phyloP scores from a whole-genome alignment of 2,797 vertebrate species.

The Morus bassanus region DNA sequence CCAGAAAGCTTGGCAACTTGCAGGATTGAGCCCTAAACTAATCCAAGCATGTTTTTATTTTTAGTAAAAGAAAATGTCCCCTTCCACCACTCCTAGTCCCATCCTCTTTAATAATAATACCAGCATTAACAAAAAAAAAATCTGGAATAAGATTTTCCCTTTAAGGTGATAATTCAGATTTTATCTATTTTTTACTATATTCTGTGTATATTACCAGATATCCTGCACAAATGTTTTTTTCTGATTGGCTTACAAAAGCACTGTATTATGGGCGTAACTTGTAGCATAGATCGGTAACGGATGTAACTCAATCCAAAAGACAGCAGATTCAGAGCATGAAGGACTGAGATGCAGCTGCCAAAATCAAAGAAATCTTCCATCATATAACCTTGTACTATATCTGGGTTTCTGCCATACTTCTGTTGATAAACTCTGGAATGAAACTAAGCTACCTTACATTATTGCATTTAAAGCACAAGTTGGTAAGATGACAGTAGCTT shows the following conservation, averaged over 20 bases:
- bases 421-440: background rate
- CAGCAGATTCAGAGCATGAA: background rate
- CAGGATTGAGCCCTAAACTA: background rate
- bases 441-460: background rate
- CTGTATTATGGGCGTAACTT: background rate
- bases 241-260: background rate
- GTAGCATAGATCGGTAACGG: background rate
- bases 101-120: background rate
- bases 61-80: background rate
- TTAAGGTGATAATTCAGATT: background rate
- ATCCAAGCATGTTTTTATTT: conserved; percentile 5
- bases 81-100: background rate
- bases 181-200: background rate
- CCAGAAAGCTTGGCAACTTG: conserved; percentile 25
- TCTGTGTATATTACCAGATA: background rate
- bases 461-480: background rate
- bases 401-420: background rate
- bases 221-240: background rate
- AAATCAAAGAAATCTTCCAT: background rate
- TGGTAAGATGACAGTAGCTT: background rate
- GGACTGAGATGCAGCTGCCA: background rate
- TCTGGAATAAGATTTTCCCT: background rate
- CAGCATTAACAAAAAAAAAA: background rate
- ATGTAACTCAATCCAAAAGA: background rate
- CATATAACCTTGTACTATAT: background rate